Base-by-base conservation (phyloP, 2,888 invertebrate species). In the Monopis laevigella region DNA sequence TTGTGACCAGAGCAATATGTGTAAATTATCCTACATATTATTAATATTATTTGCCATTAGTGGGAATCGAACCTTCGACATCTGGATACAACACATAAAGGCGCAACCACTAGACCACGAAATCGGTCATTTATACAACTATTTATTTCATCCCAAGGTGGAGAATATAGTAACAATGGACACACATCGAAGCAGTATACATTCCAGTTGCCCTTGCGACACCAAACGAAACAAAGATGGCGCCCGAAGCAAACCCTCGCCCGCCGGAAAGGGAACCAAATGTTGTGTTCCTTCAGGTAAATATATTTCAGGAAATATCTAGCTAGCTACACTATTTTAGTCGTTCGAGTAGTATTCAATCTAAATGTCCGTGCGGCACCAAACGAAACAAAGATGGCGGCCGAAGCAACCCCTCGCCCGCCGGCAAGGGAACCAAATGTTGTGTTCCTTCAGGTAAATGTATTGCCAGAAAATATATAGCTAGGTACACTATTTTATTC, bases 101-200 rank as follows among this genome's bases (percentile, higher is more conserved):
- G n/a, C n/a, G n/a, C n/a, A n/a, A n/a, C n/a, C n/a, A n/a, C n/a
- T n/a, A n/a, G n/a, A n/a, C n/a, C n/a, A n/a, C n/a, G n/a, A n/a
- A n/a, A n/a, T n/a, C n/a, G n/a, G n/a, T n/a, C n/a, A n/a, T n/a
- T n/a, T n/a, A n/a, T n/a, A n/a, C n/a, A n/a, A n/a, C n/a, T n/a
- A n/a, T n/a, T n/a, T n/a, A 6, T 7, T 7, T 24, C 24, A 7
- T 24, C 10, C 24, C 24, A 6, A 62, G 74, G 65, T 56, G n/a
- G 82, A 82, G 48, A 70, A 73, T 48, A 82, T 82, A 27, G 59
- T 62, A 13, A 63, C 75, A 8, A 81, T 82, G 61, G 67, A 81
- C 54, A 81, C 82, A 10, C 49, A 54, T 0, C 68, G 82, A 42
- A 63, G 72, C 48, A 77, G 75, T 51, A 71, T 82, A 24, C 68